phyloP scores from a whole-genome alignment of 2,113 vertebrate genomes.

The Callionymus lyra region DNA sequence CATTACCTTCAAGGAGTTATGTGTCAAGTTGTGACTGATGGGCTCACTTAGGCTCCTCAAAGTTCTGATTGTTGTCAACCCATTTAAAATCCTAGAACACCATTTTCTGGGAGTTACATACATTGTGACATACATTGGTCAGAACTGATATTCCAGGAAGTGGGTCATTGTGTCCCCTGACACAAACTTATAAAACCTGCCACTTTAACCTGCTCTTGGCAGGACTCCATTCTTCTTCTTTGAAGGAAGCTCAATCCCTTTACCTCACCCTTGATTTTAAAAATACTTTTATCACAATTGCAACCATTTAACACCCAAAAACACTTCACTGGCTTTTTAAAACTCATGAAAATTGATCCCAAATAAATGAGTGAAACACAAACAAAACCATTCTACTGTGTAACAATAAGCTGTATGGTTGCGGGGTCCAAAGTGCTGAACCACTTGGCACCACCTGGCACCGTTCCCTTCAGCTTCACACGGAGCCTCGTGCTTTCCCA shows the following conservation, averaged over 20 bases:
- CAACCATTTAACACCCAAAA: not conserved
- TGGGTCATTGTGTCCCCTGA: constrained; percentile 35
- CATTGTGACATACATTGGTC: no score
- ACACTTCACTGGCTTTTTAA: not conserved
- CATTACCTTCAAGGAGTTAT: no score
- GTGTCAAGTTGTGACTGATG: constrained; percentile 7
- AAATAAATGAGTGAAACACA: not conserved
- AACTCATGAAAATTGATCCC: no score
- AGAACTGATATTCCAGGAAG: no score
- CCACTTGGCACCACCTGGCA: constrained; percentile 29
- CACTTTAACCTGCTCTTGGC: constrained; percentile 12
- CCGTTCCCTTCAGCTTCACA: constrained; percentile 9
- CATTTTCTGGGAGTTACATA: no score
- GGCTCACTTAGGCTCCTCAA: not conserved
- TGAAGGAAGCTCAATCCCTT: not conserved
- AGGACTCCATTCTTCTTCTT: not conserved
- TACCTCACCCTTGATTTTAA: not conserved
- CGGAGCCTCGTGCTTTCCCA: constrained; percentile 14
- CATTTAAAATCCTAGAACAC: no score
- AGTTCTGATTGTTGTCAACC: no score
- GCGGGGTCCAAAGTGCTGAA: not conserved
- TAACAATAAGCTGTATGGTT: not conserved
- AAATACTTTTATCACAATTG: constrained; percentile 3
- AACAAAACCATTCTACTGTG: not conserved
- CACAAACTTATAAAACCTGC: constrained; percentile 10